Evolutionary conservation across 1,140 invertebrate genomes (phyloP), one percentile per base, ranked within the genome.

Genomic region (Neodiprion virginianus): DNA sequence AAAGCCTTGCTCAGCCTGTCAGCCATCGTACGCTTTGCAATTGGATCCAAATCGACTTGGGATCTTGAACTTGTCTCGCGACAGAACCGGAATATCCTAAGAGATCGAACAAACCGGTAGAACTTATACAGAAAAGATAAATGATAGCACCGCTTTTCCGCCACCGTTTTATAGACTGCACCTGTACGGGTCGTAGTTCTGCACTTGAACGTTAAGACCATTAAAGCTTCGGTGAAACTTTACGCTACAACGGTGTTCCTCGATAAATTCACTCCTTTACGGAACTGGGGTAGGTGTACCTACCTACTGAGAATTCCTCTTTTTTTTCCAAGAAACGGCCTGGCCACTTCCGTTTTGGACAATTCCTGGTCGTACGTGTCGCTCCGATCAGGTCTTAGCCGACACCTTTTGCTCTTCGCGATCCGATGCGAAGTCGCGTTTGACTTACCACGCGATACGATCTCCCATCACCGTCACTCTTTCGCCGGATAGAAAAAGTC

Each of bases 181-280:
- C 2, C 28, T 40, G 1, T 40, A 40, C 28, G 28, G 1, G 53
- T 61, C 53, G 53, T 61, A 17, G n/a, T 17, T 17, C 4, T 12
- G 28, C 28, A 40, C 28, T 40, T 5, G 11, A 61, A 61, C n/a
- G 53, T 61, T 17, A 61, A 61, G 53, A 17, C n/a, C 53, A 61
- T 40, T 61, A 61, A 61, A 61, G 53, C 53, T 17, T 61, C 53
- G 53, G 53, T 61, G 53, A 61, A 61, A 61, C 53, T 40, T 40
- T 40, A 40, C 28, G 28, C 28, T 40, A 5, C 5, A 40, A 40
- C 28, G 4, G 53, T 61, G 53, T 61, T 61, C 53, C 53, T 61
- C 53, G n/a, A 61, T 17, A 61, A 61, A 5, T 17, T 61, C 53
- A 17, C 11, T 61, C 53, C 53, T 61, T 17, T 40, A 40, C 53